Base-by-base conservation (phyloP, 2,113 vertebrate genomes). In the Galeopterus variegatus region DNA sequence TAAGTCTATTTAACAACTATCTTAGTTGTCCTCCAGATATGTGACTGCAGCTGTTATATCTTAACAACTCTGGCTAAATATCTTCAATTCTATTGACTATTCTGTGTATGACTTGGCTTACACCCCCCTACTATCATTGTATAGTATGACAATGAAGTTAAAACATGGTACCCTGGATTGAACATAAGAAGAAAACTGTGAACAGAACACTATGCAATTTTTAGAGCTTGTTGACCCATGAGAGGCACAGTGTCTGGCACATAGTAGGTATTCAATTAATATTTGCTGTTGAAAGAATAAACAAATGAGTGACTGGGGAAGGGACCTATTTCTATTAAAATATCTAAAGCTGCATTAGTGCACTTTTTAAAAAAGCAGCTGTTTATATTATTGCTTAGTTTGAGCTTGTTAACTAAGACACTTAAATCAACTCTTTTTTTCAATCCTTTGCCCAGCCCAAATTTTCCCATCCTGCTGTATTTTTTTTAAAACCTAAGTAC, bases 371-470 rank as follows among this genome's bases (percentile, higher is more conserved):
- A 92, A 91, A 73, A 69, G 36, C 5, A 73, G 41, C 6, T 82
- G 75, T 94, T 73, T 67, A 91, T 83, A 91, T 12, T 69, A n/a
- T 79, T 48, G 33, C 9, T 93, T 89, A 84, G 60, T 67, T 94
- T 6, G 7, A 97, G 31, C 24, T 90, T 92, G 12, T 72, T 19
- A 64, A 84, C n/a, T n/a, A 75, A 75, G 54, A 92, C 15, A 33
- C 41, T 5, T 73, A 73, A 50, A 75, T 64, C 19, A 26, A 36
- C 6, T 26, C 2, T 26, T 33, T 21, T 33, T 10, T 54, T 4
- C 21, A 84, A 54, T 58, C 33, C 23, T 86, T 95, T 93, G 8
- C 11, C 62, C 33, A 79, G 26, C 26, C 93, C n/a, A 83, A 33
- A 75, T 76, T 97, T 62, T 94, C 19, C 56, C 10, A 50, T 52